Percentiles rank a stretch among this genome's conserved stretches.
Evolutionary conservation across 35 echinoderm and acorn worm species (phyloP).

Genomic region (Hemicentrotus pulcherrimus): DNA sequence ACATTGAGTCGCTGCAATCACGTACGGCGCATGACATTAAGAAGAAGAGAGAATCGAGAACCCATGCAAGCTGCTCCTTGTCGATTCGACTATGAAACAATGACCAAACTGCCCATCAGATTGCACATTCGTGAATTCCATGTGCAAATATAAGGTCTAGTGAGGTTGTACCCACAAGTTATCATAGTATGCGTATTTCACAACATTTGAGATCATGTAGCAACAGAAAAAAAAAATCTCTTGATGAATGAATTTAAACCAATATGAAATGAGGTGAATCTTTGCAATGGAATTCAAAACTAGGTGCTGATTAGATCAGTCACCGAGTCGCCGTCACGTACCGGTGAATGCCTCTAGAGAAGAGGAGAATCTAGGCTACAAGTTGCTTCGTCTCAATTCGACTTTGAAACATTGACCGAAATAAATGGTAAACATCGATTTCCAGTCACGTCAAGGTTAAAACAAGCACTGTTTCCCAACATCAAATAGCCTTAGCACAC

Average conservation of each 20-base stretch:
- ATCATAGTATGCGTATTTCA: too few species aligned
- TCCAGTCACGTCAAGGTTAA: neutral
- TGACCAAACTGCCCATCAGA: too few species aligned
- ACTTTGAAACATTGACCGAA: neutral
- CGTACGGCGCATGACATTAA: too few species aligned
- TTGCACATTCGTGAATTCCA: too few species aligned
- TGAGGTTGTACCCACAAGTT: too few species aligned
- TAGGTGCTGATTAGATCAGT: neutral
- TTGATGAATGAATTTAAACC: neutral
- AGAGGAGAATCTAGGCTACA: neutral
- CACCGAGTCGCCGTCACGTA: neutral
- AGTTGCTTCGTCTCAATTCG: neutral
- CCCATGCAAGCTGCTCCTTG: too few species aligned
- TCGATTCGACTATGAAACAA: too few species aligned
- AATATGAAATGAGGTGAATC: neutral
- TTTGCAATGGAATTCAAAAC: neutral
- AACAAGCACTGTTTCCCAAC: neutral
- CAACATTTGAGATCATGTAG: too few species aligned
- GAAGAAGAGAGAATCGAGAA: too few species aligned
- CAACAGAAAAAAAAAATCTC: too few species aligned
- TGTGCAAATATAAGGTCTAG: too few species aligned
- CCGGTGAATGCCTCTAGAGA: neutral
- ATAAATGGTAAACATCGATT: conserved; percentile 14
- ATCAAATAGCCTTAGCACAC: neutral
- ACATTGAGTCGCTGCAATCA: too few species aligned